A percentile compares a stretch with the other conserved stretches of the same genome.
These are phyloP conservation scores for Virgularia gustaviana DNA, from an alignment of 92 coral and sea anemone genomes.

Conservation along the genomic window DNA sequence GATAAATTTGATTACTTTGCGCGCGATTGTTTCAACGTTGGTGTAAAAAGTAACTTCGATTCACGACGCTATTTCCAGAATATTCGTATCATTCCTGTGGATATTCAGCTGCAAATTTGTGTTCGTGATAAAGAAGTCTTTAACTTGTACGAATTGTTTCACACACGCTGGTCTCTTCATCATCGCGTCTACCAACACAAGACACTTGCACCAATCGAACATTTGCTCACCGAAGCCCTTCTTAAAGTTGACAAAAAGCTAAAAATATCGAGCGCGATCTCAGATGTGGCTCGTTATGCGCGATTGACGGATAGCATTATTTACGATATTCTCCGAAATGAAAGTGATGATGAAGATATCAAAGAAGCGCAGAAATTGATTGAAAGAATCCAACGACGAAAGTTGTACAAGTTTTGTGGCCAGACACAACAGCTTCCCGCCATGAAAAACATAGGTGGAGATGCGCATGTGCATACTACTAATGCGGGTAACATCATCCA, in stretches of 20 bases:
- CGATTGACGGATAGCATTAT: constrained; percentile 69
- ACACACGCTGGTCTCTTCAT: constrained; percentile 72
- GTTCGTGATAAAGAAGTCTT: constrained; percentile 89
- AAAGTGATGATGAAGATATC: neutral
- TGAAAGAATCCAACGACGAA: constrained; percentile 63
- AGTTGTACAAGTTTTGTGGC: constrained; percentile 81
- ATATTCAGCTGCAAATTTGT: constrained; percentile 72
- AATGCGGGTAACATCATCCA: too few species aligned
- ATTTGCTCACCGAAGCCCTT: constrained; percentile 70
- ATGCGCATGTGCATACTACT: too few species aligned
- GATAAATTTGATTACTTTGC: constrained; percentile 97
- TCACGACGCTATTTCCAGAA: constrained; percentile 77
- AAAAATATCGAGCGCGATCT: constrained; percentile 65
- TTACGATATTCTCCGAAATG: constrained; percentile 62
- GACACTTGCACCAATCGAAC: constrained; percentile 79
- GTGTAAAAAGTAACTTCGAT: constrained; percentile 78
- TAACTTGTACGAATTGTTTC: constrained; percentile 88
- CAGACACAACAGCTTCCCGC: constrained; percentile 47
- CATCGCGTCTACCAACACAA: constrained; percentile 91
- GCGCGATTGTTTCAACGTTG: constrained; percentile 83
- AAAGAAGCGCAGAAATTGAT: constrained; percentile 64
- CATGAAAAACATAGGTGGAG: too few species aligned
- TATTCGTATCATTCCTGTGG: constrained; percentile 70
- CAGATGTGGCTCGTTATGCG: constrained; percentile 79
- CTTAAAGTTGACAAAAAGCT: constrained; percentile 67